phyloP scores from a whole-genome alignment of 2,888 invertebrate species.

The Ophion slaviceki region DNA sequence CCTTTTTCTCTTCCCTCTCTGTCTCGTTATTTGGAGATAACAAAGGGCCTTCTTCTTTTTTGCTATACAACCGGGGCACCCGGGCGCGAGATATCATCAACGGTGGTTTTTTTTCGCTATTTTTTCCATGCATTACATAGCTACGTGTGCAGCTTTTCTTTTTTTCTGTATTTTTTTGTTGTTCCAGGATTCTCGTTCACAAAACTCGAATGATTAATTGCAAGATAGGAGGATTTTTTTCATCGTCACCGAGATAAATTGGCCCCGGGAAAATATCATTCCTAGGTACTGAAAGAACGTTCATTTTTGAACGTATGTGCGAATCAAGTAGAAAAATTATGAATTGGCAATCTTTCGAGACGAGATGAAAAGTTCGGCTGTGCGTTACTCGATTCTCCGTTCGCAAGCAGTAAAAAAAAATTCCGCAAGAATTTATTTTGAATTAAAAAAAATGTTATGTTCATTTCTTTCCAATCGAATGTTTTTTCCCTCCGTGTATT shows the following conservation, averaged over 20 bases:
- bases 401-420: too few relatives aligned
- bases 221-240: slow-evolving; percentile 18
- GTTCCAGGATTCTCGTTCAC: not conserved
- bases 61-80: not conserved
- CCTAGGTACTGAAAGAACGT: too few relatives aligned
- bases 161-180: not conserved
- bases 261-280: too few relatives aligned
- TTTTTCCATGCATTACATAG: not conserved
- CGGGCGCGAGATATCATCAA: slow-evolving; percentile 22
- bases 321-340: too few relatives aligned
- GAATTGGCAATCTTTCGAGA: too few relatives aligned
- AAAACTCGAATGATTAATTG: slow-evolving; percentile 30
- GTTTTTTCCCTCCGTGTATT: too few relatives aligned
- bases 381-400: too few relatives aligned
- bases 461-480: too few relatives aligned
- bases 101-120: not conserved
- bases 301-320: too few relatives aligned
- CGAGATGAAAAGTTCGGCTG: too few relatives aligned
- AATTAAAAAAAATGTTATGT: too few relatives aligned
- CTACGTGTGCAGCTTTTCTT: not conserved
- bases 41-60: slow-evolving; percentile 7
- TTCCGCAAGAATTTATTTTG: too few relatives aligned
- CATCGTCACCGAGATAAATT: slow-evolving; percentile 1
- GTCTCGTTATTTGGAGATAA: slow-evolving; percentile 14
- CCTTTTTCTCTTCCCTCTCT: not conserved